Percentiles rank a stretch among this genome's conserved stretches.
Conservation (phyloP, 2,113 vertebrate species). For the Corythoichthys intestinalis region DNA sequence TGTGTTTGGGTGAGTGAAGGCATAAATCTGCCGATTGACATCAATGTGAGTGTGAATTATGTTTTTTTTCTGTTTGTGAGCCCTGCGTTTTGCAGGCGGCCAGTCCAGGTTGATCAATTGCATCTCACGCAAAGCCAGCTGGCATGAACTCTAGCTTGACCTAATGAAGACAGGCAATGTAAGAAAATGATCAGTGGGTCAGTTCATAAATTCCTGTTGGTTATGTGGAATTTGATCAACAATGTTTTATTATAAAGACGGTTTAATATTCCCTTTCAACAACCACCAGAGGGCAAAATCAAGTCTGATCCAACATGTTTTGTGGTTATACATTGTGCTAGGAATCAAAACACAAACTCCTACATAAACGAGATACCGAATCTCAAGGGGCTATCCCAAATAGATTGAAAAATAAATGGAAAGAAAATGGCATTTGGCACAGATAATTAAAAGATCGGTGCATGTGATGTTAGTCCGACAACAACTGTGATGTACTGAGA, state of each 20-base stretch:
- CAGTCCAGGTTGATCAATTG: not conserved
- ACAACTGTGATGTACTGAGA: not conserved
- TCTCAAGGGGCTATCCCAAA: no score
- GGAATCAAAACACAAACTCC: not conserved
- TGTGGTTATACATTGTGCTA: not conserved
- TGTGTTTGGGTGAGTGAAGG: not conserved
- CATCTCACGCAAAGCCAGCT: not conserved
- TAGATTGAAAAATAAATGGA: no score
- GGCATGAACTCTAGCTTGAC: not conserved
- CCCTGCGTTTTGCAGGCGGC: not conserved
- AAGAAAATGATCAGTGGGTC: not conserved
- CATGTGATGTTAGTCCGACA: not conserved
- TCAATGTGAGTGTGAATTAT: not conserved
- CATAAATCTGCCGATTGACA: not conserved
- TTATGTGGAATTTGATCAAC: not conserved
- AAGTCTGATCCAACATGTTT: not conserved
- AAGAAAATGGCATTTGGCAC: not conserved
- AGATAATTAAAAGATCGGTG: not conserved
- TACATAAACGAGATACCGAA: no score
- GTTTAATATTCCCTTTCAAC: not conserved
- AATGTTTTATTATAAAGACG: not conserved
- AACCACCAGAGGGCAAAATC: not conserved
- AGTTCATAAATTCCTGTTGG: not conserved
- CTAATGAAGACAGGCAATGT: not conserved
- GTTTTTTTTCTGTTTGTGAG: not conserved